Conservation (phyloP, 2,113 vertebrate genomes). For the Bubo blakistoni region DNA sequence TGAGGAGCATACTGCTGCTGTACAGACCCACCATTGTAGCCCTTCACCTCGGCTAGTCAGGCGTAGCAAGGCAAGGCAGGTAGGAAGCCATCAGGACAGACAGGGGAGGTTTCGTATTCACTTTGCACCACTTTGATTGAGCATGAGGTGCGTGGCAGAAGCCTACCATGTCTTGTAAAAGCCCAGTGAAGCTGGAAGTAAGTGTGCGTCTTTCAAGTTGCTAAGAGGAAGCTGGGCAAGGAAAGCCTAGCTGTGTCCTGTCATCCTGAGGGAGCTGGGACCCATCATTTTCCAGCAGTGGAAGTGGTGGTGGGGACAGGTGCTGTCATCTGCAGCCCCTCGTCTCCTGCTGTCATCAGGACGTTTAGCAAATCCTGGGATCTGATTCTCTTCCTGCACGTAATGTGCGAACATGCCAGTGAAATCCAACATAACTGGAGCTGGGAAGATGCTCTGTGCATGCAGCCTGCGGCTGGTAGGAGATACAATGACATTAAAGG, state of each 20-base stretch:
- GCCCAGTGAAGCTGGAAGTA: background rate
- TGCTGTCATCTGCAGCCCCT: background rate
- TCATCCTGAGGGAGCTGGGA: fast-evolving
- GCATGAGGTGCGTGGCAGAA: fast-evolving
- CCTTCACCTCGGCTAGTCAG: fast-evolving
- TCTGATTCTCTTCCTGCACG: background rate
- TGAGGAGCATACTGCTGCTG: background rate
- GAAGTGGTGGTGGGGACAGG: background rate
- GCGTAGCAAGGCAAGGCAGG: fast-evolving
- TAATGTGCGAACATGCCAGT: fast-evolving
- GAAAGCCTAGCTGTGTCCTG: background rate
- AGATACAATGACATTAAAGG: background rate
- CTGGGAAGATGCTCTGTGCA: background rate
- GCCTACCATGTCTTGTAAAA: background rate
- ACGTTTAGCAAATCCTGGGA: background rate
- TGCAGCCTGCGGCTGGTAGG: background rate
- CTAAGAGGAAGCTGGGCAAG: background rate
- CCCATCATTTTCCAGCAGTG: background rate
- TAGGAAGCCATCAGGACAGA: background rate
- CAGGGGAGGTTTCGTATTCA: fast-evolving
- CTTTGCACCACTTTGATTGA: background rate
- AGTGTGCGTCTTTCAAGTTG: background rate
- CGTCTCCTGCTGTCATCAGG: background rate
- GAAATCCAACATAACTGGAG: background rate
- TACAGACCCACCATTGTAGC: background rate